Evolutionary conservation across 2,888 invertebrate genomes (phyloP).

Genomic region (Alloplasta piceator): DNA sequence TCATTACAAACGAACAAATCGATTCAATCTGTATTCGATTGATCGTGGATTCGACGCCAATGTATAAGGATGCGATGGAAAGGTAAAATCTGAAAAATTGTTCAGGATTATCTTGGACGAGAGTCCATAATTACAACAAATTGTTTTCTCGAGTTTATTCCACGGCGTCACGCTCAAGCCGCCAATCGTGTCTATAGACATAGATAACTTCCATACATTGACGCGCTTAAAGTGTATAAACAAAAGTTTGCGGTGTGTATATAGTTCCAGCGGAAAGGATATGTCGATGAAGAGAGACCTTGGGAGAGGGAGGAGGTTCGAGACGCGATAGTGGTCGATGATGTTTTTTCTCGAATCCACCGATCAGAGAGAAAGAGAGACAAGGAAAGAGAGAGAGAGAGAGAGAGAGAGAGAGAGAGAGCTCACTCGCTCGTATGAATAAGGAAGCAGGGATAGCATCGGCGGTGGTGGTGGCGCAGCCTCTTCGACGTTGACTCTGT

Average conservation of each 20-base stretch:
- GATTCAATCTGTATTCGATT: too few species aligned
- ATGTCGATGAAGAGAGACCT: slow-evolving; percentile 1
- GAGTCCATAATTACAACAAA: too few species aligned
- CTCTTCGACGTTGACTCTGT: slow-evolving; percentile 69
- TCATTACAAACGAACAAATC: too few species aligned
- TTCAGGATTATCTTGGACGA: not conserved
- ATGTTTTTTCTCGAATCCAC: slow-evolving; percentile 71
- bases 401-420: slow-evolving; percentile 37
- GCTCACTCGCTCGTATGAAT: slow-evolving; percentile 77
- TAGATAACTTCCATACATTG: slow-evolving; percentile 55
- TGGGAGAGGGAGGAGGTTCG: slow-evolving; percentile 2
- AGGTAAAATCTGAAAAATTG: not conserved
- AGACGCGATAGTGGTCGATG: slow-evolving; percentile 51
- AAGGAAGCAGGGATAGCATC: slow-evolving; percentile 74
- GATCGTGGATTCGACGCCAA: too few species aligned
- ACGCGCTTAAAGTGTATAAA: slow-evolving; percentile 55
- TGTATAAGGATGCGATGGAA: not conserved
- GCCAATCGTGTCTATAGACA: slow-evolving; percentile 17
- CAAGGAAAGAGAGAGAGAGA: not conserved
- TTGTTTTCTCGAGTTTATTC: slow-evolving; percentile 34
- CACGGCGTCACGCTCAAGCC: slow-evolving; percentile 41
- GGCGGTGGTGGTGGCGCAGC: slow-evolving; percentile 42
- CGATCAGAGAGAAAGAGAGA: slow-evolving; percentile 31
- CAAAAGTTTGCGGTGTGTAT: slow-evolving; percentile 55
- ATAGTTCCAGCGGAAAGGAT: slow-evolving; percentile 23